Conservation (phyloP, 2,888 invertebrate genomes). For the Aspidiotus destructor region DNA sequence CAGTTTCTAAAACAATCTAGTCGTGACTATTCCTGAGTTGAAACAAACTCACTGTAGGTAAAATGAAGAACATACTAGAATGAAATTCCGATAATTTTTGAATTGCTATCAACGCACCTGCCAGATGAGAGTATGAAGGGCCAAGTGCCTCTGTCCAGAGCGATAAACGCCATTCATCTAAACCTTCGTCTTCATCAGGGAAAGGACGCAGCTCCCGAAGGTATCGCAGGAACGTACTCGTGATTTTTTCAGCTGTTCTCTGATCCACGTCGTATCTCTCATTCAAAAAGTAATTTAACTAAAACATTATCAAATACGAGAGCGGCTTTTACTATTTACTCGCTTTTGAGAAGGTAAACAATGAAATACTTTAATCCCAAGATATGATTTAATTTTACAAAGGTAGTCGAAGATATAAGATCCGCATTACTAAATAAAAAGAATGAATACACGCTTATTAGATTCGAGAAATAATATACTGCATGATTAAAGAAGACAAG, state of each 20-base stretch:
- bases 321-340: slow-evolving; percentile 12
- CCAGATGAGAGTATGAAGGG: slow-evolving; percentile 58
- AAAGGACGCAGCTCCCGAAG: slow-evolving; percentile 77
- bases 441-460: too few species aligned
- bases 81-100: too few species aligned
- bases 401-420: too few species aligned
- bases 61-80: too few species aligned
- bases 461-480: too few species aligned
- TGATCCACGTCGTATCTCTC: slow-evolving; percentile 21
- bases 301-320: slow-evolving; percentile 21
- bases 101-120: slow-evolving; percentile 47
- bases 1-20: too few species aligned
- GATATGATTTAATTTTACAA: too few species aligned
- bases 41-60: too few species aligned
- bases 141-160: slow-evolving; percentile 71
- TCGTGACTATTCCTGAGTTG: too few species aligned
- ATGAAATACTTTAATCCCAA: too few species aligned
- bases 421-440: too few species aligned
- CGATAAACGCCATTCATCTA: slow-evolving; percentile 67
- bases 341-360: neutral
- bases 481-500: too few species aligned
- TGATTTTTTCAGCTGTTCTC: slow-evolving; percentile 51
- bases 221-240: slow-evolving; percentile 59
- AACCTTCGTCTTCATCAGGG: slow-evolving; percentile 54
- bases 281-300: slow-evolving; percentile 29